Base-by-base conservation (phyloP, 2,888 invertebrate genomes). In the Caenorhabditis afra region DNA sequence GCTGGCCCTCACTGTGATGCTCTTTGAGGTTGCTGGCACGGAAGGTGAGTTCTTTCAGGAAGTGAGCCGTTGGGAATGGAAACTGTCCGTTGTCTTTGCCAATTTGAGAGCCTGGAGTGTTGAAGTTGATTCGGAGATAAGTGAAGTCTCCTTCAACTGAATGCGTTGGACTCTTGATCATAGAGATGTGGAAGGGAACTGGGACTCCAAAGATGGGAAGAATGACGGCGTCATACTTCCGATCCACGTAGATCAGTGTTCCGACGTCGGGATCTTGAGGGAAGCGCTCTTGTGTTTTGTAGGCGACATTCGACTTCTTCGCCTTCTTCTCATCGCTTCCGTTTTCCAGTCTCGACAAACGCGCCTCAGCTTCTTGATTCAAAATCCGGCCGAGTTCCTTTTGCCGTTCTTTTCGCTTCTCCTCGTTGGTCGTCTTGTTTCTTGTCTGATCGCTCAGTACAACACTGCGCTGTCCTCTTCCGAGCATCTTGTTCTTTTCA, bases 131-230 rank as follows among this genome's bases (percentile, higher is more conserved):
- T 91, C 93, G 94, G 85, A 99, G 93, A 91, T 99, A 99, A 0
- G 98, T 98, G 92, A 97, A 98, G 91, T 98, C 98, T 5, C 99
- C 97, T 92, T 99, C 99, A 14, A 98, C 96, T 0, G 97, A 96
- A 91, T 97, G 96, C 0, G 97, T 97, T 89, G 98, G 97, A 91
- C 99, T 99, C 93, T 92, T 99, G 66, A 99, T 96, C 7, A 96
- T 98, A 4, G 97, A 96, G 91, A 99, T 99, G 91, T 99, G 99
- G 91, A 96, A 99, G 66, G 99, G 98, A 78, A 96, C 96, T 0
- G 97, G 95, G 53, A 96, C 93, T 75, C 98, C 98, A 92, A 96
- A 98, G 86, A 99, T 94, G 1, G 99, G 99, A 90, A 99, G 92
- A 83, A 99, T 88, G 8, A 99, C 95, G 0, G 97, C 97, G 92